phyloP scores from a whole-genome alignment of 2,888 invertebrate genomes.

The Epirrhoe tristata region DNA sequence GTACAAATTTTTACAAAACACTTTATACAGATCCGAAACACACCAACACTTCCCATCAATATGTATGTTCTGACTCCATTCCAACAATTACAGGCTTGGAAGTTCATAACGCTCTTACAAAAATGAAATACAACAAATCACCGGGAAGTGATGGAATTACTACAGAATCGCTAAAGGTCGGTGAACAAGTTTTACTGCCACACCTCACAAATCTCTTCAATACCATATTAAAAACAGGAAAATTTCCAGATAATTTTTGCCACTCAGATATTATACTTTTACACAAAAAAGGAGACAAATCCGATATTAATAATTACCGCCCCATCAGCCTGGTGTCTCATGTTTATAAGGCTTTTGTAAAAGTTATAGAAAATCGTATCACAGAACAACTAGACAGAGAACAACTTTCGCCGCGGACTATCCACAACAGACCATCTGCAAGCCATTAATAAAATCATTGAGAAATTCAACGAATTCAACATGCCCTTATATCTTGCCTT shows the following conservation, averaged over 20 bases:
- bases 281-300: neutral
- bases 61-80: neutral
- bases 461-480: neutral
- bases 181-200: neutral
- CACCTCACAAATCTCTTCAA: constrained; percentile 3
- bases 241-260: neutral
- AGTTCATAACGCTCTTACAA: neutral
- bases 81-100: neutral
- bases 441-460: neutral
- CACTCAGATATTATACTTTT: neutral
- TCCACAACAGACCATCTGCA: constrained; percentile 2
- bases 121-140: neutral
- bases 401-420: neutral
- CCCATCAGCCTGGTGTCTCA: constrained; percentile 4
- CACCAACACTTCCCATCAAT: neutral
- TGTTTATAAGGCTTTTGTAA: neutral
- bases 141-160: neutral
- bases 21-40: no score
- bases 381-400: neutral
- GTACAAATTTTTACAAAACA: no score
- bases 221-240: neutral
- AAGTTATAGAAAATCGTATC: neutral
- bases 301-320: neutral
- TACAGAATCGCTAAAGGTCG: neutral
- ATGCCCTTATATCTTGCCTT: neutral